Percentiles rank a stretch among this genome's conserved stretches.
Conservation (phyloP, 1,140 invertebrate species). For the Caerostris darwini region DNA sequence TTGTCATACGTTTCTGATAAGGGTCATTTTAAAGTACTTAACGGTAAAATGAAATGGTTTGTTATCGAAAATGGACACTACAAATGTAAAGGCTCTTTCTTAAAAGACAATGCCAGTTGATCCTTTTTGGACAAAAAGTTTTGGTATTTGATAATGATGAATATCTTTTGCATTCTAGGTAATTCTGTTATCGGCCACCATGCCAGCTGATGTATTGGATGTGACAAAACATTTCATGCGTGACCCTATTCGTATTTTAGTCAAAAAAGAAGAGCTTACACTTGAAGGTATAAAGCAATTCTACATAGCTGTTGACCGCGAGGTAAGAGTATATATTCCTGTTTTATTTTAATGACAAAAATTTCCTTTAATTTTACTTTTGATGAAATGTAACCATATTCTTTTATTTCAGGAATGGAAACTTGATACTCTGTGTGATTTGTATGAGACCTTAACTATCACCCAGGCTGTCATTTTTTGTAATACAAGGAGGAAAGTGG, state of each 20-base stretch:
- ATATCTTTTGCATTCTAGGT: constrained; percentile 64
- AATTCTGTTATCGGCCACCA: constrained; percentile 80
- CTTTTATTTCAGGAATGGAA: constrained; percentile 91
- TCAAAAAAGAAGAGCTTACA: constrained; percentile 99
- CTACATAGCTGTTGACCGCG: constrained; percentile 96
- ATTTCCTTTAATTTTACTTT: background rate
- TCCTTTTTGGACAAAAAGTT: background rate
- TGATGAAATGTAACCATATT: background rate
- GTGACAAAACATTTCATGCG: constrained; percentile 99
- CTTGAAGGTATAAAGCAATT: constrained; percentile 99
- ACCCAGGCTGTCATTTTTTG: constrained; percentile 99
- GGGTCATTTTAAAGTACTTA: too few relatives aligned
- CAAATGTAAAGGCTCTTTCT: too few relatives aligned
- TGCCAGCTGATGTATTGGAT: constrained; percentile 83
- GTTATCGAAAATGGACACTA: too few relatives aligned
- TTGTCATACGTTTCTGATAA: too few relatives aligned
- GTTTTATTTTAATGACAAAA: background rate
- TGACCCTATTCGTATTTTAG: constrained; percentile 96
- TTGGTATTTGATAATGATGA: background rate
- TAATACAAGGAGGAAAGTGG: constrained; percentile 99
- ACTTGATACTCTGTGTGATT: constrained; percentile 96
- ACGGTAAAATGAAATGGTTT: too few relatives aligned
- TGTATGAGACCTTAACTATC: constrained; percentile 99
- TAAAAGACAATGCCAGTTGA: background rate
- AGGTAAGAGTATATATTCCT: constrained; percentile 82